Evolutionary conservation across 2,888 invertebrate genomes (phyloP).

Genomic region (Amphipoea oculea): DNA sequence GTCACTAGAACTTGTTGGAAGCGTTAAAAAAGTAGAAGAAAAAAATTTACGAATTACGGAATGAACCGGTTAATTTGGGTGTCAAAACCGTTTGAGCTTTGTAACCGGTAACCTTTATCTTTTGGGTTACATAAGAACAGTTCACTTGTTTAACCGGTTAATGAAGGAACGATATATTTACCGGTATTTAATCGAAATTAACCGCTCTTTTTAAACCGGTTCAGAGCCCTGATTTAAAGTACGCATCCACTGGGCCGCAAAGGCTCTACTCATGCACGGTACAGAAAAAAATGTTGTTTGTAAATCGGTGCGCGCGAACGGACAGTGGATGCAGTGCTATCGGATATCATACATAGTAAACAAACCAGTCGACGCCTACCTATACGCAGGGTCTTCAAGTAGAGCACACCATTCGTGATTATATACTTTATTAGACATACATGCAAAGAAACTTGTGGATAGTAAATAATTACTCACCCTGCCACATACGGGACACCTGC

Average conservation of each 20-base stretch:
- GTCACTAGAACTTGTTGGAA: too few species aligned
- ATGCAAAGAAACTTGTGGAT: constrained; percentile 6
- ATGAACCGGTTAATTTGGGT: too few species aligned
- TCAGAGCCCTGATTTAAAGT: too few species aligned
- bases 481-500: constrained; percentile 98
- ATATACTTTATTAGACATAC: neutral
- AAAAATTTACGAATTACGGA: too few species aligned
- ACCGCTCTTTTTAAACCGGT: too few species aligned
- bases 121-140: too few species aligned
- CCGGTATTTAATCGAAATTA: too few species aligned
- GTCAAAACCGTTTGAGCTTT: too few species aligned
- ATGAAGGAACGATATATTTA: too few species aligned
- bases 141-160: too few species aligned
- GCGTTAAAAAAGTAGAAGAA: too few species aligned
- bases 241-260: neutral
- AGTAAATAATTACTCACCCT: constrained; percentile 90
- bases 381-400: neutral
- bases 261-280: neutral
- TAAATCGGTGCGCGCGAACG: neutral
- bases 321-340: neutral
- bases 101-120: too few species aligned
- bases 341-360: neutral
- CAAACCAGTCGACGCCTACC: neutral
- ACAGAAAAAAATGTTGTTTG: neutral
- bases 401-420: neutral